Base-by-base conservation (phyloP, 2,888 invertebrate genomes). In the Polydrusus pterygomalis region DNA sequence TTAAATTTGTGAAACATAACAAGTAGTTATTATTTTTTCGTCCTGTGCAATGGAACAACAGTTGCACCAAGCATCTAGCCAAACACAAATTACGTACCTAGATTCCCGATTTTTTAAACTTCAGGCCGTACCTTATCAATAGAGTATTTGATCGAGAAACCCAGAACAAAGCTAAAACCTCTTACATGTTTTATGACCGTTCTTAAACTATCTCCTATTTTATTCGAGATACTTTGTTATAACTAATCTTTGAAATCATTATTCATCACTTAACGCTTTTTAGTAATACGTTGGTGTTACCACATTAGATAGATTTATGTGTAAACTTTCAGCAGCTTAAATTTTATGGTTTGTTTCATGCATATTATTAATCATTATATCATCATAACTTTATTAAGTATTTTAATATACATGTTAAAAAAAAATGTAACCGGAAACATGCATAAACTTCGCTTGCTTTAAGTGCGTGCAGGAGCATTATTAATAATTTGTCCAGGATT, bases 181-280 rank as follows among this genome's bases (percentile, higher is more conserved):
- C 5, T 5, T 25, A 25, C 25, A 34, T 34, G 34, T 34, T 25
- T 25, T 11, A n/a, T n/a, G n/a, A n/a, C n/a, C n/a, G n/a, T n/a
- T n/a, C n/a, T n/a, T n/a, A n/a, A n/a, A n/a, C n/a, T n/a, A n/a
- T n/a, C n/a, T n/a, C n/a, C n/a, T n/a, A n/a, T n/a, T n/a, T n/a
- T n/a, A n/a, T n/a, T n/a, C n/a, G 1, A 11, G 43, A 43, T 1
- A 17, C 1, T 17, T 47, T 47, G 47, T 8, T 43, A 43, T n/a
- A n/a, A 17, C 47, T 47, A 17, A 47, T 47, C 43, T 43, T 47
- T 17, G 47, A 47, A 45, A 45, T n/a, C 6, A 45, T 45, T n/a
- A 45, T 45, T n/a, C 45, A 45, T 45, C n/a, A 45, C 45, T 45
- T n/a, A 2, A 17, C 47, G 17, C 47, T 6, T 47, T 47, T n/a